Evolutionary conservation across 2,888 invertebrate genomes (phyloP), one percentile per base, ranked within the genome.

Genomic region (Crossocerus cetratus): DNA sequence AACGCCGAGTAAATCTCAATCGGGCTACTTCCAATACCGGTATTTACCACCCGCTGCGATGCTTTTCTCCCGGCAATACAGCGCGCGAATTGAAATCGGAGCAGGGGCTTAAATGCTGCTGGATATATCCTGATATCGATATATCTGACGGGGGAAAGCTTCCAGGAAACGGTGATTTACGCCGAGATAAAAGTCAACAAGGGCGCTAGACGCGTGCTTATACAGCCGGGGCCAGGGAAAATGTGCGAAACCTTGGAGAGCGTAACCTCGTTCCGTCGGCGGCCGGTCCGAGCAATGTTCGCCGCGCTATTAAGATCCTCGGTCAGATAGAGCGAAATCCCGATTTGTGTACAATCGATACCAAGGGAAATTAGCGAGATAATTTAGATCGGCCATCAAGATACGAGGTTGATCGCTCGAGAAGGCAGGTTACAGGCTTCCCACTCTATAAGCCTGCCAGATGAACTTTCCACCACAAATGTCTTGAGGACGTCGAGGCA

Each of bases 261-360:
- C 65, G 63, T 69, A 69, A 53, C 68, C 68, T 44, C 44, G 64
- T 68, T 74, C 65, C 57, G 42, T n/a, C 49, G 3, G 32, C 44
- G 49, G 57, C 57, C 43, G 21, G 22, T 22, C 60, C 44, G 23
- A 8, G 20, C 49, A 60, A 18, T 22, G 72, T 83, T 85, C 80
- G 78, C 82, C 78, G 73, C 77, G 78, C 86, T 78, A 82, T 86
- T 83, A 83, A 86, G 84, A 86, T 86, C 78, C 69, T 72, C 54
- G 58, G 60, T 23, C 72, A 76, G 86, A 86, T 85, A 86, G 11
- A 71, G 73, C 72, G 74, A 69, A 80, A 82, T 82, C 70, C 74
- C 65, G 69, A 86, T 86, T 86, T 84, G 85, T 83, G 77, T 83
- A 80, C 79, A 85, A 86, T 85, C 85, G 84, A 86, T 86, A 78